Evolutionary conservation across 2,797 vertebrate species (phyloP), one percentile per base, ranked within the genome.

Genomic region (Hippopotamyrus pictus): DNA sequence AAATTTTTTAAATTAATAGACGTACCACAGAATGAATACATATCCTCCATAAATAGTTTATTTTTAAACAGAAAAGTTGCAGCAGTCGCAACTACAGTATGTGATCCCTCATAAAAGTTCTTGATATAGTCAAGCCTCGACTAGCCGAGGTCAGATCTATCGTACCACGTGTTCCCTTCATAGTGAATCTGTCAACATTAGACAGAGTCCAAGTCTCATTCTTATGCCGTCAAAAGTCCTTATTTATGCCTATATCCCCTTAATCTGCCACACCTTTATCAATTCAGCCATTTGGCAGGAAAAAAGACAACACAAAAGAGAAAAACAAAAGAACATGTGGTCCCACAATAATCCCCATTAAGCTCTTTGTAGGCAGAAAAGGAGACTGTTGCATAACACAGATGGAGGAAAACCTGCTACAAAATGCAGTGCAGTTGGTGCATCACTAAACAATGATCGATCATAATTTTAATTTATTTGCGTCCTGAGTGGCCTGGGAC

Each of bases 71-170:
- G 41, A 44, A 59, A n/a, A 57, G 14, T 19, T 57, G 33, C 29
- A 57, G 25, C n/a, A 54, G 33, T 50, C 37, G 22, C 51, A 57
- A 50, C 48, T 37, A n/a, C n/a, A n/a, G n/a, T n/a, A 17, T 57
- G 29, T 17, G 51, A 97, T 95, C 97, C 96, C 95, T 97, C 97
- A 92, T 96, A 97, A 96, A 97, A 97, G 95, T 96, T 97, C 93
- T 94, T 96, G 94, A 97, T 96, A 95, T 97, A 97, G 94, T 97
- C 97, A 96, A 97, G 91, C 89, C 91, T 92, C 88, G n/a, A 88
- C 84, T 93, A 86, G 93, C 89, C 86, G 91, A 50, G 90, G 90
- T 92, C 90, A 85, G 89, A 29, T 92, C 91, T 90, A 85, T 91
- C 89, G 91, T 92, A 89, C 92, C 91, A 22, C 7, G 92, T 92